Percentiles rank a stretch among this genome's conserved stretches.
phyloP scores from a whole-genome alignment of 2,888 invertebrate species.

The Agrochola macilenta region DNA sequence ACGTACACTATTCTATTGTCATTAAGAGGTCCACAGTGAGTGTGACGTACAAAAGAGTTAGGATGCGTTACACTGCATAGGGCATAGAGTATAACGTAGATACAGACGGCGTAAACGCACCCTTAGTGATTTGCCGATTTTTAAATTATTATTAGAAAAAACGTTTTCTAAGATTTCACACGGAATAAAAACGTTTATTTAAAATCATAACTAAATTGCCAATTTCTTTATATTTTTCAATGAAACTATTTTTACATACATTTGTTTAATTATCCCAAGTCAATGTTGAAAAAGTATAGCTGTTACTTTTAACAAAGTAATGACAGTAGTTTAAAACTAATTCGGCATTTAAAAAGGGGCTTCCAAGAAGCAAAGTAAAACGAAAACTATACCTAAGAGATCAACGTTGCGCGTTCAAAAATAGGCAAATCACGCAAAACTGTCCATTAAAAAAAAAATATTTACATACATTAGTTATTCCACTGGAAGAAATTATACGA shows the following conservation, averaged over 20 bases:
- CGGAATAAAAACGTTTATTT: slow-evolving; percentile 1
- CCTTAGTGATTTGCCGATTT: slow-evolving; percentile 79
- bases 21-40: slow-evolving; percentile 74
- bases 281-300: not conserved
- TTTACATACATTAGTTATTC: slow-evolving; percentile 62
- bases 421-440: slow-evolving; percentile 77
- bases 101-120: slow-evolving; percentile 59
- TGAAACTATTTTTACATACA: not conserved
- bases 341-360: slow-evolving; percentile 33
- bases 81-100: slow-evolving; percentile 29
- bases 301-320: slow-evolving; percentile 9
- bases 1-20: slow-evolving; percentile 80
- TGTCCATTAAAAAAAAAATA: slow-evolving; percentile 63
- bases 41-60: slow-evolving; percentile 64
- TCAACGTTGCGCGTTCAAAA: slow-evolving; percentile 75
- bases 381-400: slow-evolving; percentile 73
- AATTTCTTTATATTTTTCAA: slow-evolving; percentile 4
- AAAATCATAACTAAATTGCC: slow-evolving; percentile 20
- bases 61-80: slow-evolving; percentile 43
- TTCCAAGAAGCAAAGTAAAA: slow-evolving; percentile 62
- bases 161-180: slow-evolving; percentile 3
- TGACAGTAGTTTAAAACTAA: slow-evolving; percentile 6
- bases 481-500: slow-evolving; percentile 53
- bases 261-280: not conserved
- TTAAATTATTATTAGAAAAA: slow-evolving; percentile 63